Evolutionary conservation across 2,797 vertebrate genomes (phyloP).

Genomic region (Nothura maculosa): DNA sequence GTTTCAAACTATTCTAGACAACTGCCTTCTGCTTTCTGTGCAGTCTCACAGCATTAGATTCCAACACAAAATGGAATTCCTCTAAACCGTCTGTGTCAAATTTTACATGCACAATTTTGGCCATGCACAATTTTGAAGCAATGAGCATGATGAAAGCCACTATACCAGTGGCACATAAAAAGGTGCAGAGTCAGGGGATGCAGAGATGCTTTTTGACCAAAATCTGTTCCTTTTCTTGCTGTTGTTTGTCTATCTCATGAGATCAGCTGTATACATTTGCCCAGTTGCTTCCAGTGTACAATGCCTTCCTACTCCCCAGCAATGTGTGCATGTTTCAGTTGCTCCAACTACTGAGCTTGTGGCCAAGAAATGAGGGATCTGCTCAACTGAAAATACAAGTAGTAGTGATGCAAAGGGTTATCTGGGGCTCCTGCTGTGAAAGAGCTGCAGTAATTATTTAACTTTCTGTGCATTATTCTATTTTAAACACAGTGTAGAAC

Average conservation of each 20-base stretch:
- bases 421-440: too few species aligned
- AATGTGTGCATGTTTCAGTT: not conserved
- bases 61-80: conserved; percentile 39
- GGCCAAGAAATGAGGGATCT: too few species aligned
- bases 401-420: too few species aligned
- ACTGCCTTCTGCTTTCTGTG: conserved; percentile 56
- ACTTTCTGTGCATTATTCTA: too few species aligned
- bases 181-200: rapidly evolving
- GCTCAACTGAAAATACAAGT: too few species aligned
- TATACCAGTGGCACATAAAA: rapidly evolving
- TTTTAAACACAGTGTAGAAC: too few species aligned
- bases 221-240: not conserved
- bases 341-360: not conserved
- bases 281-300: not conserved
- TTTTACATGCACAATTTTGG: too few species aligned
- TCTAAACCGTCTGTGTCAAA: conserved; percentile 43
- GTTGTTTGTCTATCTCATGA: not conserved
- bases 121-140: too few species aligned
- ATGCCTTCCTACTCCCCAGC: rapidly evolving
- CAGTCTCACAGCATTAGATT: conserved; percentile 36
- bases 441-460: too few species aligned
- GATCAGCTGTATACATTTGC: not conserved
- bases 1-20: conserved; percentile 59
- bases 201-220: not conserved
- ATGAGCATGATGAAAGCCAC: too few species aligned